Evolutionary conservation across 2,113 vertebrate species (phyloP), one percentile per base, ranked within the genome.

Genomic region (Dasypus novemcinctus): DNA sequence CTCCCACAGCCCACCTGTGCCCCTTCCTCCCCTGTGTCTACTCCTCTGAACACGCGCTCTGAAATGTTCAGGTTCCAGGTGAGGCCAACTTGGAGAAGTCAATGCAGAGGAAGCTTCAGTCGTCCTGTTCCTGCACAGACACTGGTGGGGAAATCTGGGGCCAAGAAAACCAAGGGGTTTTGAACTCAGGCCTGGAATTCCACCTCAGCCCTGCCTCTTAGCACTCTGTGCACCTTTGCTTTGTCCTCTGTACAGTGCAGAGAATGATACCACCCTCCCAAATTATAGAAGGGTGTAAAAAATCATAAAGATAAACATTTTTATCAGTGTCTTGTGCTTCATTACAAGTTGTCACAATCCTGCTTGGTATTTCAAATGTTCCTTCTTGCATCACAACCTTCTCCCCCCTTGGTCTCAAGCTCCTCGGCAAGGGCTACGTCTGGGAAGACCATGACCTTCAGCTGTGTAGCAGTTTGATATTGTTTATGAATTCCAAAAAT

Each of bases 341-440:
- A 21, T 20, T 57, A 18, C 20, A 6, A 5, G 17, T 57, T 7
- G 20, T 57, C 54, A 7, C 54, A 17, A 21, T 57, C 54, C 18
- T 21, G 54, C 54, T 57, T 46, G 43, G 43, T 57, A 4, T 57
- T 57, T 57, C 18, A 57, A 54, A 33, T 76, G 43, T 0, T 92
- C 15, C 38, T 93, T 46, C 66, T 83, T 3, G 78, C 2, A 98
- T 96, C 92, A 79, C 33, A 61, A n/a, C 97, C 97, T 14, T 96
- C 92, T 2, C 0, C 0, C 0, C 79, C 3, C 0, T 6, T 84
- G 0, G 5, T 97, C 74, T 75, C 54, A 0, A 90, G 96, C 66
- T 93, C 97, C 2, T 0, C 1, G 1, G 12, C 0, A 33, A 94
- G 96, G 84, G 72, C 0, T 0, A 4, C 0, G 6, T 36, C 49